Evolutionary conservation across 1,140 invertebrate genomes (phyloP).

Genomic region (Harpegnathos saltator): DNA sequence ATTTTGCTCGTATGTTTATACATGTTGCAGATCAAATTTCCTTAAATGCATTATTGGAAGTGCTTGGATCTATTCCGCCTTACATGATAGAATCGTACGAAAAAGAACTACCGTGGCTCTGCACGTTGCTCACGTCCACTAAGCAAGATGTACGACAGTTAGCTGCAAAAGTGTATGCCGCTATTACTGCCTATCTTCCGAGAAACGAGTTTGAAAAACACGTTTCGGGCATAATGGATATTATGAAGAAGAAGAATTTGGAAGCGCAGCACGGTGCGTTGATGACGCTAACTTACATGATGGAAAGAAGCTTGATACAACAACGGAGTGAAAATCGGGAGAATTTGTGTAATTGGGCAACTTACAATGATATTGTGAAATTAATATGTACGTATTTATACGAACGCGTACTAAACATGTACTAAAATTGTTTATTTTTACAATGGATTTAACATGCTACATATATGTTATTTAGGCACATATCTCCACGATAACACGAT

Average conservation of each 20-base stretch:
- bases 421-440: background rate
- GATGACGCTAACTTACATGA: slow-evolving; percentile 88
- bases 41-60: slow-evolving; percentile 90
- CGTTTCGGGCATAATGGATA: slow-evolving; percentile 86
- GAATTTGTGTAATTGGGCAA: slow-evolving; percentile 84
- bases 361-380: slow-evolving; percentile 86
- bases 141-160: slow-evolving; percentile 91
- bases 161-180: slow-evolving; percentile 89
- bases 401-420: background rate
- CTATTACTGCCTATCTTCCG: slow-evolving; percentile 87
- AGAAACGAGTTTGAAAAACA: slow-evolving; percentile 87
- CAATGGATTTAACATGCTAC: slow-evolving; percentile 3
- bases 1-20: background rate
- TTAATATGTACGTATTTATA: slow-evolving; percentile 86
- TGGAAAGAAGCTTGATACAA: slow-evolving; percentile 88
- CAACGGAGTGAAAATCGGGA: slow-evolving; percentile 81
- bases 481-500: slow-evolving; percentile 87
- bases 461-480: slow-evolving; percentile 83
- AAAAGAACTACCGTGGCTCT: slow-evolving; percentile 88
- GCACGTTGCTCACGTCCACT: slow-evolving; percentile 89
- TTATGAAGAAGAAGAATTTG: slow-evolving; percentile 87
- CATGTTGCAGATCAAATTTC: slow-evolving; percentile 86
- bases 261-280: slow-evolving; percentile 92
- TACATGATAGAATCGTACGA: slow-evolving; percentile 87
- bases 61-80: slow-evolving; percentile 90